Evolutionary conservation across 2,797 vertebrate genomes (phyloP).

Genomic region (Sphenopsis melanotis): DNA sequence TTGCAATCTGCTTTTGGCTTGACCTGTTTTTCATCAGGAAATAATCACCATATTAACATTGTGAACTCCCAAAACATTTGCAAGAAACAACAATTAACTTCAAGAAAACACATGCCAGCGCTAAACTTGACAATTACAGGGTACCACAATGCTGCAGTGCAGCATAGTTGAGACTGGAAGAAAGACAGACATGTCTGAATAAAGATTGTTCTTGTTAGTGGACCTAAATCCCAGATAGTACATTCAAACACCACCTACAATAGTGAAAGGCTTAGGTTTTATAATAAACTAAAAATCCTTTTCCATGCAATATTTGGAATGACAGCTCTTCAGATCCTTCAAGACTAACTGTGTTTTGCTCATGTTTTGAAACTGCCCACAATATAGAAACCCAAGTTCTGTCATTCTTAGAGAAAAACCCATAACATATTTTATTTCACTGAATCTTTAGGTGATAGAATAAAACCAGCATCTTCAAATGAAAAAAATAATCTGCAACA

Average conservation of each 20-base stretch:
- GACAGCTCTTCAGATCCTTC: background rate
- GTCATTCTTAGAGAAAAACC: background rate
- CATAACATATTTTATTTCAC: background rate
- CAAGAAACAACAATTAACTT: background rate
- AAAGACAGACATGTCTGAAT: background rate
- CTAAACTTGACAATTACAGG: background rate
- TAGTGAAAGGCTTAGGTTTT: background rate
- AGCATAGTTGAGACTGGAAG: background rate
- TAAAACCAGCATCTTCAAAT: background rate
- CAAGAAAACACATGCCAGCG: background rate
- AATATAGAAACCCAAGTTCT: background rate
- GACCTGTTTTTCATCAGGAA: slow-evolving; percentile 23
- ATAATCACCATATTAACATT: background rate
- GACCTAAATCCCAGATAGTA: background rate
- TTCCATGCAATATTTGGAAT: background rate
- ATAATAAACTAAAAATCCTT: background rate
- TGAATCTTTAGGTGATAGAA: background rate
- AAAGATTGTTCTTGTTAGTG: background rate
- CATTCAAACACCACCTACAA: background rate
- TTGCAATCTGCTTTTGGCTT: slow-evolving; percentile 14
- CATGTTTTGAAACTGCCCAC: background rate
- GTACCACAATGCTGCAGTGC: background rate
- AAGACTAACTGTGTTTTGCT: background rate
- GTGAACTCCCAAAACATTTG: background rate
- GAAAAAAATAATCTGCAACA: background rate